A percentile compares a stretch with the other conserved stretches of the same genome.
phyloP scores from a whole-genome alignment of 2,113 vertebrate species.

The Cryptomyrus ogoouensis region DNA sequence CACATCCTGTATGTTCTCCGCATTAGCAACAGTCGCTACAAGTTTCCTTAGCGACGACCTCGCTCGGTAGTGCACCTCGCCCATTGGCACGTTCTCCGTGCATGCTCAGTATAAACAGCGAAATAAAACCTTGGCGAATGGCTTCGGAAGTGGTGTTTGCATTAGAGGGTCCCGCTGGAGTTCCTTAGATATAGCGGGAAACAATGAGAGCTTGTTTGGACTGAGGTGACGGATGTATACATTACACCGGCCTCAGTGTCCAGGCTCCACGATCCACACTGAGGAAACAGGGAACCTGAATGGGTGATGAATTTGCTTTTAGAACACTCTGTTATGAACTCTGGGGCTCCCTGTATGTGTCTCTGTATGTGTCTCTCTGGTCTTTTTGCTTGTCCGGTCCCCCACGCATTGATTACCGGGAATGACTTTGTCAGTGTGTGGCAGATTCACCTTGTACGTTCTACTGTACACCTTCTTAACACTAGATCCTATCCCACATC shows the following conservation, averaged over 20 bases:
- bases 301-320: background rate
- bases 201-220: background rate
- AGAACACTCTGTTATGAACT: background rate
- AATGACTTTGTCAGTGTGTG: background rate
- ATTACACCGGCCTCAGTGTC: background rate
- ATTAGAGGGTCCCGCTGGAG: background rate
- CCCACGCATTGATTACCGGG: background rate
- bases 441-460: background rate
- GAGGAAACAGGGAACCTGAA: background rate
- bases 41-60: background rate
- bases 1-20: background rate
- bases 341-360: background rate
- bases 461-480: background rate
- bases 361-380: background rate
- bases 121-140: background rate
- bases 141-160: background rate
- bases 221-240: background rate
- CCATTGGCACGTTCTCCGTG: background rate
- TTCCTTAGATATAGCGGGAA: background rate
- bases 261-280: background rate
- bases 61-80: background rate
- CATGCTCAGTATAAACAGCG: background rate
- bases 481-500: background rate
- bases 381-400: background rate
- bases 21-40: background rate